Percentiles rank a stretch among this genome's conserved stretches.
phyloP scores from a whole-genome alignment of 2,888 invertebrate genomes.

The Parnassius glacialis region DNA sequence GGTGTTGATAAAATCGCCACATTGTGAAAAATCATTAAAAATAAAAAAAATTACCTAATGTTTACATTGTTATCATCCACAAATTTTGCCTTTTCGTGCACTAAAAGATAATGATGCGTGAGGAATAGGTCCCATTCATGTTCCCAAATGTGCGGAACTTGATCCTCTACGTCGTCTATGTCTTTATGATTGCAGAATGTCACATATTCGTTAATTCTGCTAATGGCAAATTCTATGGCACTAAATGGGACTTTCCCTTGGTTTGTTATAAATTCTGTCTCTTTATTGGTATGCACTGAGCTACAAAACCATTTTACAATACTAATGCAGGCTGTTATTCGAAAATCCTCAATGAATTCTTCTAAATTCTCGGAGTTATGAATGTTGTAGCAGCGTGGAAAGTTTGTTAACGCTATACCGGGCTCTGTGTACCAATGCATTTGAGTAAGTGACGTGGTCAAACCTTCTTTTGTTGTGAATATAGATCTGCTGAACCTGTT shows the following conservation, averaged over 20 bases:
- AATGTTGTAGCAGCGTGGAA: conserved; percentile 93
- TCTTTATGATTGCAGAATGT: conserved; percentile 87
- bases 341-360: conserved; percentile 93
- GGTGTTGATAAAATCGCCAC: no score
- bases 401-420: conserved; percentile 88
- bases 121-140: conserved; percentile 95
- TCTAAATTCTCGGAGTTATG: conserved; percentile 90
- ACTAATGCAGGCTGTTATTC: conserved; percentile 92
- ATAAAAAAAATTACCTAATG: conserved; percentile 49
- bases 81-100: conserved; percentile 83
- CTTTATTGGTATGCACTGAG: conserved; percentile 77
- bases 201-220: conserved; percentile 89
- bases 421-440: conserved; percentile 93
- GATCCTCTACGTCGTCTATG: conserved; percentile 87
- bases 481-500: conserved; percentile 92
- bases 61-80: conserved; percentile 59
- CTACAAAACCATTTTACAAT: conserved; percentile 89
- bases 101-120: conserved; percentile 83
- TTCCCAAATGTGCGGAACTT: conserved; percentile 84
- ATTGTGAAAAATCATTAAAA: no score
- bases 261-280: conserved; percentile 76
- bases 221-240: conserved; percentile 90
- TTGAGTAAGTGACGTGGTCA: conserved; percentile 88
- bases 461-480: conserved; percentile 96
- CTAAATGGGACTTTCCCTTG: conserved; percentile 87